phyloP scores from a whole-genome alignment of 2,888 invertebrate genomes.

The Acleris laterana region DNA sequence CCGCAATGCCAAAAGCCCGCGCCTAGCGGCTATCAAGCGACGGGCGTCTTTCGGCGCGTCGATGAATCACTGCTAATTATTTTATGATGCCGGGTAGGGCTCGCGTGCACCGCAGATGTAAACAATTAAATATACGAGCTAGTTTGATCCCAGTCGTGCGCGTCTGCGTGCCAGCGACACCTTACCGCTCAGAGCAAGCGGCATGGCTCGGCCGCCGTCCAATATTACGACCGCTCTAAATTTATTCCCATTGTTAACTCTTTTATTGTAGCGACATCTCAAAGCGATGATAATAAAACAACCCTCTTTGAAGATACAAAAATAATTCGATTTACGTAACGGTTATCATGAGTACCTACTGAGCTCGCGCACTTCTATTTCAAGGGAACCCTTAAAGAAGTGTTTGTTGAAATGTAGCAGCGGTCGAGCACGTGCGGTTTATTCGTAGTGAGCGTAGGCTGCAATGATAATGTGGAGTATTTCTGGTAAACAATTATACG shows the following conservation, averaged over 20 bases:
- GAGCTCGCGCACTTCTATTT: constrained; percentile 30
- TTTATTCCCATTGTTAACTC: constrained; percentile 69
- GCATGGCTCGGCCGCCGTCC: constrained; percentile 57
- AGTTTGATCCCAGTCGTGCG: constrained; percentile 40
- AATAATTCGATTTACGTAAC: constrained; percentile 69
- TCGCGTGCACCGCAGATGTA: constrained; percentile 48
- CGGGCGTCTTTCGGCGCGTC: constrained; percentile 66
- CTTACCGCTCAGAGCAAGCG: constrained; percentile 34
- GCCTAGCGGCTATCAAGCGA: constrained; percentile 58
- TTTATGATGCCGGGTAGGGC: constrained; percentile 61
- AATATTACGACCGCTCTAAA: constrained; percentile 64
- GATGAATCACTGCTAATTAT: constrained; percentile 80
- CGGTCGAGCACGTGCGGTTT: constrained; percentile 35
- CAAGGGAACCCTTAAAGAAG: constrained; percentile 37
- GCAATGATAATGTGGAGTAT: constrained; percentile 33
- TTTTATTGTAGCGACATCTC: constrained; percentile 65
- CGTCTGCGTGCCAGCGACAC: constrained; percentile 49
- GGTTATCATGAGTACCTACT: constrained; percentile 56
- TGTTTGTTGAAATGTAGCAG: constrained; percentile 36
- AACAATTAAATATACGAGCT: constrained; percentile 55
- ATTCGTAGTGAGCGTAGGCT: constrained; percentile 37
- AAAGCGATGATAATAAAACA: constrained; percentile 62
- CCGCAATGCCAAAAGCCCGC: constrained; percentile 75
- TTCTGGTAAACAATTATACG: constrained; percentile 31
- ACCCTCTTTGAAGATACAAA: constrained; percentile 72